Conservation (phyloP, 1,140 invertebrate species). For the Drosophila hydei region DNA sequence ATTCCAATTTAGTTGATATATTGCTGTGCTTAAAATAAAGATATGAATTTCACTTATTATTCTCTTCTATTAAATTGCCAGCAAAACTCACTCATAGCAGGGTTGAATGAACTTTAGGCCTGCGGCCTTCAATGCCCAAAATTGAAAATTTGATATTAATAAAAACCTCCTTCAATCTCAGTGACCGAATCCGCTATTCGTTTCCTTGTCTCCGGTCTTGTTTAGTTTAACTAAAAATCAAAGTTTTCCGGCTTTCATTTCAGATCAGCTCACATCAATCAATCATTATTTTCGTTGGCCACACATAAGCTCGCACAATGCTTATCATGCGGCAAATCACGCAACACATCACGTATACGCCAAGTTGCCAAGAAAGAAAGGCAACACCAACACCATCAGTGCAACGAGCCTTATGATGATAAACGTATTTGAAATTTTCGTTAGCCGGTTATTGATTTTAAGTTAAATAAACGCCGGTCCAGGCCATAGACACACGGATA, state of each 20-base stretch:
- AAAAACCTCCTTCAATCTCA: not conserved
- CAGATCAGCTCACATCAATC: constrained; percentile 64
- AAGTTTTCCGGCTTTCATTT: constrained; percentile 49
- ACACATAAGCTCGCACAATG: constrained; percentile 6
- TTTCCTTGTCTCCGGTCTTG: not conserved
- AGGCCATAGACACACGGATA: constrained; percentile 35
- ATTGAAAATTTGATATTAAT: constrained; percentile 29
- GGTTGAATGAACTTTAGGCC: constrained; percentile 30
- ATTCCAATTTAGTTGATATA: constrained; percentile 6
- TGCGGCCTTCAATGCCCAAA: not conserved
- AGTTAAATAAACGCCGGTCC: constrained; percentile 55
- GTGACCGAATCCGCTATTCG: not conserved
- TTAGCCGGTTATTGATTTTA: constrained; percentile 67
- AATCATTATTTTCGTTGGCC: constrained; percentile 55
- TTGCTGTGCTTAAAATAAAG: constrained; percentile 3
- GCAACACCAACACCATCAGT: not conserved
- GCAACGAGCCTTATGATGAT: constrained; percentile 32
- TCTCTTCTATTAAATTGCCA: not conserved
- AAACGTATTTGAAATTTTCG: constrained; percentile 62
- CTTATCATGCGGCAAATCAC: constrained; percentile 42
- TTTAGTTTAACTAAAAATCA: constrained; percentile 61
- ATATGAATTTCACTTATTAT: constrained; percentile 14
- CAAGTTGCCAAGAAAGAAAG: constrained; percentile 47
- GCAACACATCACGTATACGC: constrained; percentile 63
- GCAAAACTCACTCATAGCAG: not conserved